Conservation (phyloP, 1,140 invertebrate genomes). For the Drosophila sucinea region DNA sequence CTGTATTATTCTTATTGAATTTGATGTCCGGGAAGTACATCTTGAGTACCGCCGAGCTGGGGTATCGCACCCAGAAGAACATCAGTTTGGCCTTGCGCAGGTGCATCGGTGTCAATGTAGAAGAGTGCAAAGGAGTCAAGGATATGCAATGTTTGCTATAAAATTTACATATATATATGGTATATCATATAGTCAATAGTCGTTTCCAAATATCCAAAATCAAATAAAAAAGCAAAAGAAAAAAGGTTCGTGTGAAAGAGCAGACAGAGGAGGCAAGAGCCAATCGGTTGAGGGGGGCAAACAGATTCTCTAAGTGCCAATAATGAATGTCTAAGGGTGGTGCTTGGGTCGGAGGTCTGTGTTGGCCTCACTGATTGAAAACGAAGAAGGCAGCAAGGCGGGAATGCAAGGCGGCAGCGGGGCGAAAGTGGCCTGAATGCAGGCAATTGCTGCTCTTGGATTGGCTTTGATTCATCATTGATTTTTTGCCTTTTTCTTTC, state of each 20-base stretch:
- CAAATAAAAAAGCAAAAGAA: no score
- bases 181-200: constrained; percentile 51
- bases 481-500: constrained; percentile 53
- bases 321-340: constrained; percentile 74
- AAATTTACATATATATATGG: constrained; percentile 33
- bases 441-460: constrained; percentile 59
- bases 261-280: constrained; percentile 7
- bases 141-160: constrained; percentile 83
- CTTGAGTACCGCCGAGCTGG: constrained; percentile 98
- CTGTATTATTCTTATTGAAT: constrained; percentile 99
- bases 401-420: neutral
- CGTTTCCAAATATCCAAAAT: constrained; percentile 54
- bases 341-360: neutral
- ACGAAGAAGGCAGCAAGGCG: constrained; percentile 23
- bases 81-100: constrained; percentile 99
- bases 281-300: neutral
- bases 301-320: constrained; percentile 76
- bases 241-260: constrained; percentile 9
- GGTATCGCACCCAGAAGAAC: constrained; percentile 99
- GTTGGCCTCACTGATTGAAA: constrained; percentile 47
- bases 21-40: constrained; percentile 99
- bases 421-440: constrained; percentile 48
- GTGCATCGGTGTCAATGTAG: constrained; percentile 99
- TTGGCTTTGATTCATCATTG: constrained; percentile 60
- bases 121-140: constrained; percentile 94